Percentiles rank a stretch among this genome's conserved stretches.
These are phyloP conservation scores for Saiga tatarica DNA, from an alignment of 2,113 vertebrate genomes.

Conservation along the genomic window DNA sequence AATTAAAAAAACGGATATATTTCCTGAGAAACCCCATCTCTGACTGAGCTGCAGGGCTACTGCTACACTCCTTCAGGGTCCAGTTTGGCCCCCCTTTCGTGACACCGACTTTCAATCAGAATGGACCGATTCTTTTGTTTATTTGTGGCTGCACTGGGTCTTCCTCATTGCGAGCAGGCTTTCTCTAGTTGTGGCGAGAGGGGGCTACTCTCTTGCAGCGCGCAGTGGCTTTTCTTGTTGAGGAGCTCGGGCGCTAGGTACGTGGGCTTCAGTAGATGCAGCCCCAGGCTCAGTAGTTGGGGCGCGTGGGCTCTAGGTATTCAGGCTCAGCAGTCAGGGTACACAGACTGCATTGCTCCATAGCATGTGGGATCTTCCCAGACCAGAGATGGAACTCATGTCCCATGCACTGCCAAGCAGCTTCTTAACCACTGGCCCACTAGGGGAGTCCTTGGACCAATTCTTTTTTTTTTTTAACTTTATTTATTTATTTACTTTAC, in stretches of 20 bases:
- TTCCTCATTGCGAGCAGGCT: rapidly evolving
- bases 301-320: background rate
- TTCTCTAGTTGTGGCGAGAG: background rate
- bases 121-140: background rate
- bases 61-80: background rate
- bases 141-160: background rate
- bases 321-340: background rate
- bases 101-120: background rate
- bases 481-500: too few species aligned
- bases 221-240: background rate
- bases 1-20: too few species aligned
- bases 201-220: background rate
- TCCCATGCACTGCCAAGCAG: background rate
- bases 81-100: too few species aligned
- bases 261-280: background rate
- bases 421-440: background rate
- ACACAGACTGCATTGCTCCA: background rate
- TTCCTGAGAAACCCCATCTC: background rate
- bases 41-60: background rate
- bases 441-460: too few species aligned
- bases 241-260: background rate
- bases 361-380: background rate
- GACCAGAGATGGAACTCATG: background rate
- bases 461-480: too few species aligned
- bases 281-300: background rate